Evolutionary conservation across 2,888 invertebrate species (phyloP), one percentile per base, ranked within the genome.

Genomic region (Eledona agricola): DNA sequence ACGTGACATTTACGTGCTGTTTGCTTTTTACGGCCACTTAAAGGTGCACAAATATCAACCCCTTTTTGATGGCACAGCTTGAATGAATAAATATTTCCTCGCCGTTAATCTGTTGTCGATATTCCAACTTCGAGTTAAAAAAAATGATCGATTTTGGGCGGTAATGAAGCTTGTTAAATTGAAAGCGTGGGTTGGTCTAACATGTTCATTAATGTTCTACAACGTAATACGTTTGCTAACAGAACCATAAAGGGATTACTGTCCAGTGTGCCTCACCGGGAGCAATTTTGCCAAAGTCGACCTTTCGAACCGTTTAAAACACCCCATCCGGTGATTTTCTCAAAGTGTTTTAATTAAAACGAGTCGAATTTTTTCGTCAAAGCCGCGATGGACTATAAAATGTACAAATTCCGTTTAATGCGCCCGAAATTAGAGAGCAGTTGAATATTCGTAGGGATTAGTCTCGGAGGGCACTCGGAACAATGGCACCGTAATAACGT

Each of bases 131-230:
- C n/a, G n/a, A n/a, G n/a, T n/a, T n/a, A n/a, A n/a, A 40, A 28
- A 40, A 26, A 40, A 28, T 19, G 19, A 38, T 28, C 28, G 28
- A 40, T 38, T 16, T 10, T 3, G 2, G 5, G 23, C 23, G 31
- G 15, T 22, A 37, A 22, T 37, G 12, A 37, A 22, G 37, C 4
- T 9, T 2, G 7, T 13, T 22, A 23, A 37, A 37, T 37, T 37
- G 28, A 26, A 19, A 40, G 10, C n/a, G n/a, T 40, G 29, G 10
- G 42, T 17, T 42, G 19, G n/a, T 9, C 20, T 19, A 42, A 29
- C 42, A 42, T 42, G 42, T 42, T 42, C 42, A 31, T 40, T 40
- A 40, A 40, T 40, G 40, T 40, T 40, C 40, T 25, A 42, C 42
- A 42, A 42, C 15, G 42, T 42, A 31, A 42, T 31, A 31, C 42